Conservation (phyloP, 2,113 vertebrate genomes). For the Passer montanus region DNA sequence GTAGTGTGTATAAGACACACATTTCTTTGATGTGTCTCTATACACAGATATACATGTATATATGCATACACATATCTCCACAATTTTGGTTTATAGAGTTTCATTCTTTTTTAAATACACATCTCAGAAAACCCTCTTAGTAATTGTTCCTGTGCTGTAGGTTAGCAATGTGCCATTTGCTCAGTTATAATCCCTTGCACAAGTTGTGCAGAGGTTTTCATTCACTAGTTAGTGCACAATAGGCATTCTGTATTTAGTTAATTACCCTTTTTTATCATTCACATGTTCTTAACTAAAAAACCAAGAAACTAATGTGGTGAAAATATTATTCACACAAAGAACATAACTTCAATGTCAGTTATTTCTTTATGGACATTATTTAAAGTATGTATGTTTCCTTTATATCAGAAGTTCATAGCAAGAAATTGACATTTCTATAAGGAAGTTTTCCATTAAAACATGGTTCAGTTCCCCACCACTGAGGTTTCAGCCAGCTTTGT, state of each 20-base stretch:
- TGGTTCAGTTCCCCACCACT: background rate
- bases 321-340: background rate
- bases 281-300: background rate
- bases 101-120: background rate
- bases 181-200: background rate
- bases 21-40: background rate
- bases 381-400: background rate
- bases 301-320: background rate
- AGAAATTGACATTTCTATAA: background rate
- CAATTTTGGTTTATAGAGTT: background rate
- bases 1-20: background rate
- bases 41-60: background rate
- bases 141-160: background rate
- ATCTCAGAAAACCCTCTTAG: background rate
- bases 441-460: background rate
- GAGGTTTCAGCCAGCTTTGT: background rate
- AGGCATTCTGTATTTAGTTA: background rate
- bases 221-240: background rate
- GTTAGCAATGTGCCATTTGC: background rate
- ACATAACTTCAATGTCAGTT: background rate
- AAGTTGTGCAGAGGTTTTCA: background rate
- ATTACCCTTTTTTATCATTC: background rate
- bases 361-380: background rate
- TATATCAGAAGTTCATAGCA: background rate
- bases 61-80: accelerated